phyloP scores from a whole-genome alignment of 2,888 invertebrate genomes.

The Rhagonycha fulva region DNA sequence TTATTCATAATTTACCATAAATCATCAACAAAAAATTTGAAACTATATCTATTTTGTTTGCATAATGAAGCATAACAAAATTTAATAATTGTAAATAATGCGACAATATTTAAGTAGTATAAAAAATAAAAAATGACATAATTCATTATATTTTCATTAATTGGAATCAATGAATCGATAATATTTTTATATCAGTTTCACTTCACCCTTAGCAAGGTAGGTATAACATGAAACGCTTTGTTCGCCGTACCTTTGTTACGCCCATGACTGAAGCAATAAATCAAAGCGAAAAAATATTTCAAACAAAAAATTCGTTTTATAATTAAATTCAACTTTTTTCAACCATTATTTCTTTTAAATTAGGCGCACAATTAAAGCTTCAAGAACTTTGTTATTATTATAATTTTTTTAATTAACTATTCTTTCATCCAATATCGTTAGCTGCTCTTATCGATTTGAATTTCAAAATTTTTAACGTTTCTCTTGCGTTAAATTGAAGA shows the following conservation, averaged over 20 bases:
- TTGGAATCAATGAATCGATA: not conserved
- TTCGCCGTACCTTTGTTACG: not conserved
- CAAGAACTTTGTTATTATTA: not conserved
- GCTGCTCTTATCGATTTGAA: not conserved
- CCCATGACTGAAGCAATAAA: not conserved
- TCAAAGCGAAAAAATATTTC: not conserved
- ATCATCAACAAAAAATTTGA: not conserved
- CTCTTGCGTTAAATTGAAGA: not conserved
- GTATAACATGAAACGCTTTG: not conserved
- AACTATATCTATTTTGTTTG: not conserved
- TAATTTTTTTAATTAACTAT: not conserved
- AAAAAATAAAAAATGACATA: not conserved
- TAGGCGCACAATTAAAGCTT: not conserved
- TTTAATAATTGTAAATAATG: not conserved
- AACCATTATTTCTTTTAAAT: not conserved
- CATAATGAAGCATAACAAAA: not conserved
- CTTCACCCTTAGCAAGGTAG: not conserved
- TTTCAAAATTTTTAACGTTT: not conserved
- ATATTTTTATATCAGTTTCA: not conserved
- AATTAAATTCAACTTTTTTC: not conserved
- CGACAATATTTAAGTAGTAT: not conserved
- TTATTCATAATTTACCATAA: not conserved
- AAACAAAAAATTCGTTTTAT: not conserved
- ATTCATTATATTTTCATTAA: not conserved
- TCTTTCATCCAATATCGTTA: not conserved